phyloP scores from a whole-genome alignment of 2,113 vertebrate species.

The Mustela nigripes region DNA sequence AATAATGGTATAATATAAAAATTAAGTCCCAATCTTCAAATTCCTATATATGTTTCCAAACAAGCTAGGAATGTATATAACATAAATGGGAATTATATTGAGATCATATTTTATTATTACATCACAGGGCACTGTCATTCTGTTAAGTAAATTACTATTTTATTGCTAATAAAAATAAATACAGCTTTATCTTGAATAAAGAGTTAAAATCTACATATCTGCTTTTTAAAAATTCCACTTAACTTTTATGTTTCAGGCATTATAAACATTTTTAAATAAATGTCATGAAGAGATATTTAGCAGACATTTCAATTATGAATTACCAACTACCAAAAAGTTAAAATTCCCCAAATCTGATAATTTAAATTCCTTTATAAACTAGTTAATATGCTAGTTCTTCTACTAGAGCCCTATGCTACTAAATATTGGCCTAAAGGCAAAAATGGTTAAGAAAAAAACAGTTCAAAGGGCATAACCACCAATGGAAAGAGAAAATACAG shows the following conservation, averaged over 20 bases:
- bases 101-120: neutral
- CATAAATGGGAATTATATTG: constrained; percentile 3
- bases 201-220: neutral
- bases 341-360: neutral
- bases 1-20: neutral
- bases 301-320: constrained; percentile 37
- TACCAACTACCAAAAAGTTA: constrained; percentile 16
- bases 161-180: constrained; percentile 44
- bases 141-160: neutral
- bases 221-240: neutral
- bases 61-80: neutral
- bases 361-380: constrained; percentile 4
- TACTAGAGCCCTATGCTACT: neutral
- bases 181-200: neutral
- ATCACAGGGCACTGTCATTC: neutral
- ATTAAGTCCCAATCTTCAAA: constrained; percentile 38
- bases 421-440: constrained; percentile 45
- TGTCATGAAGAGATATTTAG: neutral
- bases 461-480: neutral
- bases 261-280: constrained; percentile 45
- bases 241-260: constrained; percentile 4
- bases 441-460: neutral
- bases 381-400: neutral
- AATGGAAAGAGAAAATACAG: neutral
- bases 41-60: constrained; percentile 18